A percentile compares a stretch with the other conserved stretches of the same genome.
These are phyloP conservation scores for Isurus oxyrinchus DNA, from an alignment of 2,113 vertebrate genomes.

Conservation along the genomic window DNA sequence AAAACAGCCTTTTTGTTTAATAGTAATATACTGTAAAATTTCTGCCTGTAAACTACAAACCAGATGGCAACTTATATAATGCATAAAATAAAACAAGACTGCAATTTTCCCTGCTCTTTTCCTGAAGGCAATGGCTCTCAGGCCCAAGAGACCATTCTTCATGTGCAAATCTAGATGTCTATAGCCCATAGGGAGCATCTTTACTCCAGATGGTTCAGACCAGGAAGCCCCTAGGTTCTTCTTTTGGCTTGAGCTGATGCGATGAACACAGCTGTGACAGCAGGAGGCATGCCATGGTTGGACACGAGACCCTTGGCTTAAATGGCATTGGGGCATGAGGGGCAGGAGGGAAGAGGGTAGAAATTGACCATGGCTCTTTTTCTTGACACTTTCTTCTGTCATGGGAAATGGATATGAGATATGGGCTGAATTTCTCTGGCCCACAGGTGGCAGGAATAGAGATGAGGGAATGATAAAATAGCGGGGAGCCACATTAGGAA, in stretches of 20 bases:
- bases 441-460: too few species aligned
- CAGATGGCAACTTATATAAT: conserved; percentile 11
- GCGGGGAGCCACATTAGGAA: too few species aligned
- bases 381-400: background rate
- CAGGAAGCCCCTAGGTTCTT: background rate
- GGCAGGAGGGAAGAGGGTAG: background rate
- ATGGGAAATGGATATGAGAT: background rate
- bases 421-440: background rate
- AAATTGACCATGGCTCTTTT: background rate
- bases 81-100: background rate
- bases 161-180: background rate
- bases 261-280: background rate
- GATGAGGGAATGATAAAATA: too few species aligned
- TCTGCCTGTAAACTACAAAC: background rate
- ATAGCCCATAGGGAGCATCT: background rate
- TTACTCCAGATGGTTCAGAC: background rate
- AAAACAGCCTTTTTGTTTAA: background rate
- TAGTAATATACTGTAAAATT: background rate
- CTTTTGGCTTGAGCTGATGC: background rate
- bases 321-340: background rate
- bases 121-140: background rate
- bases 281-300: background rate
- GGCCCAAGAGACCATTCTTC: background rate
- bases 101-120: background rate
- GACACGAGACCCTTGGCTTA: background rate